A percentile compares a stretch with the other conserved stretches of the same genome.
These are phyloP conservation scores for Vollenhovia emeryi DNA, from an alignment of 1,140 invertebrate genomes.

Conservation along the genomic window DNA sequence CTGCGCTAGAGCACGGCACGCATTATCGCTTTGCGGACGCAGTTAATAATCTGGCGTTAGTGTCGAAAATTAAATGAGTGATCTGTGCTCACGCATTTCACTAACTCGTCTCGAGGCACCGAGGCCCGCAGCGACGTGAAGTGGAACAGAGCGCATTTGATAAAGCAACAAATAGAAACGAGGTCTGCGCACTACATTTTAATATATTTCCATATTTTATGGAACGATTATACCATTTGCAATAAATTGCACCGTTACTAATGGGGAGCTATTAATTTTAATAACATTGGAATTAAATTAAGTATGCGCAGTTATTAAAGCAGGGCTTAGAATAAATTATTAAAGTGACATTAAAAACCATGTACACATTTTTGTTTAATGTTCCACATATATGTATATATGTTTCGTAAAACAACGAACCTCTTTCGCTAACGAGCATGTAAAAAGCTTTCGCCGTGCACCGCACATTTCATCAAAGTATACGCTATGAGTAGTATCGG, in stretches of 20 bases:
- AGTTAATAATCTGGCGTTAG: conserved; percentile 56
- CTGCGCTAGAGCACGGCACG: conserved; percentile 12
- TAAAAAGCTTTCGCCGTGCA: neutral
- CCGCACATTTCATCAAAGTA: conserved; percentile 13
- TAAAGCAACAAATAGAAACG: neutral
- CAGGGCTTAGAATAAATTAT: neutral
- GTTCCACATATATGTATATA: neutral
- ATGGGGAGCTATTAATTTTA: neutral
- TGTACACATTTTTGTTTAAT: neutral
- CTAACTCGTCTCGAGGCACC: neutral
- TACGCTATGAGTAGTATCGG: neutral
- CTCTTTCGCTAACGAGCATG: neutral
- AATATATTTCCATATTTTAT: neutral
- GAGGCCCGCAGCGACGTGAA: neutral
- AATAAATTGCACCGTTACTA: neutral
- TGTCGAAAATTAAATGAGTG: conserved; percentile 56
- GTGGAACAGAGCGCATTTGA: neutral
- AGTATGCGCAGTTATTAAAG: neutral
- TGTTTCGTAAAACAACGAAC: neutral
- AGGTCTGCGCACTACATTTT: neutral
- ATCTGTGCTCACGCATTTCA: neutral
- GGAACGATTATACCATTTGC: neutral
- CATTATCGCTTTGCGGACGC: conserved; percentile 43
- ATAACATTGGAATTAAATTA: neutral
- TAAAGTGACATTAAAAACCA: neutral